phyloP scores from a whole-genome alignment of 2,888 invertebrate species.

The Tetragonisca angustula region DNA sequence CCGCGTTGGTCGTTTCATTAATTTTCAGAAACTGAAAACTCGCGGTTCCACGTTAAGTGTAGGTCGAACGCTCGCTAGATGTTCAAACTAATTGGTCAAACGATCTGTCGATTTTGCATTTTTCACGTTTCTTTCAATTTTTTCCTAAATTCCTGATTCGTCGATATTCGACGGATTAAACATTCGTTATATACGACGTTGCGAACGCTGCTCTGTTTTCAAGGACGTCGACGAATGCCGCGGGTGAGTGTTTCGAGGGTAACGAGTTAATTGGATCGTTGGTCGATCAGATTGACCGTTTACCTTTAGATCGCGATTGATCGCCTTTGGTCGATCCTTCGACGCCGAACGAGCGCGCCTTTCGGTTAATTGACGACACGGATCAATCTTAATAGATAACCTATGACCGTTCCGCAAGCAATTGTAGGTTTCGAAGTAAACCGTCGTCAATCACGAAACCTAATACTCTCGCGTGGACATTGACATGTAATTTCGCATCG shows the following conservation, averaged over 20 bases:
- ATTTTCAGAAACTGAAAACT: too few relatives aligned
- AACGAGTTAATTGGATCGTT: neutral
- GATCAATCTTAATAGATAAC: slow-evolving; percentile 68
- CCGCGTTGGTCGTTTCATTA: too few relatives aligned
- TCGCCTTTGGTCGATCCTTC: neutral
- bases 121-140: too few relatives aligned
- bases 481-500: slow-evolving; percentile 70
- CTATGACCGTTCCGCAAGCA: slow-evolving; percentile 56
- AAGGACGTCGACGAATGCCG: neutral
- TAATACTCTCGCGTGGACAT: slow-evolving; percentile 64
- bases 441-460: slow-evolving; percentile 69
- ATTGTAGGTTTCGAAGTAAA: slow-evolving; percentile 55
- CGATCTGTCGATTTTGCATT: too few relatives aligned
- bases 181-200: too few relatives aligned
- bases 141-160: too few relatives aligned
- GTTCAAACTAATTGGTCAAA: too few relatives aligned
- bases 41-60: too few relatives aligned
- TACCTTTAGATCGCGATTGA: slow-evolving; percentile 26
- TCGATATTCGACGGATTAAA: too few relatives aligned
- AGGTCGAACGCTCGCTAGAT: too few relatives aligned
- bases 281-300: neutral
- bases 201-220: neutral
- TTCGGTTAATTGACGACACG: slow-evolving; percentile 61
- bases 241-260: neutral
- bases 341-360: neutral